These are phyloP conservation scores for Ctenopoma kingsleyae DNA, from an alignment of 2,797 vertebrate genomes.

Conservation along the genomic window DNA sequence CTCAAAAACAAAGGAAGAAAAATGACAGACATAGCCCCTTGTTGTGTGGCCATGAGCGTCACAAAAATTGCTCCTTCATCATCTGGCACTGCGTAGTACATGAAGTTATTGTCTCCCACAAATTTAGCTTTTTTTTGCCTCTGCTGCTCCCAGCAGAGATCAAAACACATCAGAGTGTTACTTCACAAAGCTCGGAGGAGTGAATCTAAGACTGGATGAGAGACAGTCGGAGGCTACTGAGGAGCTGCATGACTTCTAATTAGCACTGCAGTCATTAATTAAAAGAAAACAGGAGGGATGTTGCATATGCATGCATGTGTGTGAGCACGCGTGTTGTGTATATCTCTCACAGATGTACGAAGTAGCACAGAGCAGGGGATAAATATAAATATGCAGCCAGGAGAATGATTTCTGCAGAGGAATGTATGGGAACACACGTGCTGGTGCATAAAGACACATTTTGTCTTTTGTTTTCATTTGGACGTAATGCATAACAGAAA, in stretches of 20 bases:
- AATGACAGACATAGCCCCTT: background rate
- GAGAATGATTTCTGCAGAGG: conserved; percentile 54
- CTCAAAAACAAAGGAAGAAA: background rate
- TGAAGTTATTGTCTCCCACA: background rate
- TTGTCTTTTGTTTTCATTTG: no score
- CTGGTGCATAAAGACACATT: conserved; percentile 7
- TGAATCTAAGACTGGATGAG: conserved; percentile 42
- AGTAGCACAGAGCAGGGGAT: conserved; percentile 40
- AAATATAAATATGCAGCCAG: conserved; percentile 65
- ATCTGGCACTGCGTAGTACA: background rate
- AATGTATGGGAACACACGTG: conserved; percentile 35
- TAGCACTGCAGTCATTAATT: conserved; percentile 73
- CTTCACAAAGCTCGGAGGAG: conserved; percentile 37
- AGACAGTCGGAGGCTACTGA: conserved; percentile 52
- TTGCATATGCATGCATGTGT: conserved; percentile 10
- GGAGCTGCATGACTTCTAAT: conserved; percentile 70
- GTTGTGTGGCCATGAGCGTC: background rate
- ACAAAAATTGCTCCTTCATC: background rate
- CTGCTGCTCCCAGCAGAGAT: conserved; percentile 18
- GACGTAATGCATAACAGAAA: background rate
- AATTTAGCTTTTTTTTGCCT: background rate
- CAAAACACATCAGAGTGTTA: conserved; percentile 32
- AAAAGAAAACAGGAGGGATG: conserved; percentile 51
- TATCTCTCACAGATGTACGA: conserved; percentile 22
- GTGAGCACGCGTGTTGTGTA: conserved; percentile 11